Evolutionary conservation across 2,113 vertebrate species (phyloP).

Genomic region (Gila orcuttii): DNA sequence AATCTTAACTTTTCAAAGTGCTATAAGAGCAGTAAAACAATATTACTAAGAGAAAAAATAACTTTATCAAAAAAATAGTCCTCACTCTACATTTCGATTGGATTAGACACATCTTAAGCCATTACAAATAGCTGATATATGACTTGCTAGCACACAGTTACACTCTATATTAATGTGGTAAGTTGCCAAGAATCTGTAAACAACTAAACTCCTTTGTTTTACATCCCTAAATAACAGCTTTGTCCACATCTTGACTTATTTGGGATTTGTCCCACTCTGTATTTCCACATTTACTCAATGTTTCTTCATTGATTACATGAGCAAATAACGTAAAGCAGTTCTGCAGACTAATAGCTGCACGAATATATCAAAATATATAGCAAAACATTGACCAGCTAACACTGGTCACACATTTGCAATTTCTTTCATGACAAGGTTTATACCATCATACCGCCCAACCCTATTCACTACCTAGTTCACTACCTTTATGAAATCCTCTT

Average conservation of each 20-base stretch:
- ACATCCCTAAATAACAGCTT: background rate
- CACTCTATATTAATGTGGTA: background rate
- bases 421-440: background rate
- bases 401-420: background rate
- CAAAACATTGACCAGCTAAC: background rate
- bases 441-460: too few relatives aligned
- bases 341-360: background rate
- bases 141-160: background rate
- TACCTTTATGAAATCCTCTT: background rate
- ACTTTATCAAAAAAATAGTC: background rate
- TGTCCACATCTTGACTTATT: background rate
- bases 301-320: background rate
- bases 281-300: background rate
- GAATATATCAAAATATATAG: too few relatives aligned
- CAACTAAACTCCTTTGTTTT: background rate
- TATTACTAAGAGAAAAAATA: background rate
- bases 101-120: background rate
- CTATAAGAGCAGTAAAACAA: background rate
- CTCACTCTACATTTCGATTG: background rate
- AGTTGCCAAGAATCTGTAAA: background rate
- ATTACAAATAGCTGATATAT: background rate
- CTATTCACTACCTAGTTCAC: background rate
- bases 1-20: background rate
- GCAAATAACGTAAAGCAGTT: background rate
- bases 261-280: background rate